phyloP scores from a whole-genome alignment of 2,888 invertebrate genomes.

The Orthonychiurus folsomi region DNA sequence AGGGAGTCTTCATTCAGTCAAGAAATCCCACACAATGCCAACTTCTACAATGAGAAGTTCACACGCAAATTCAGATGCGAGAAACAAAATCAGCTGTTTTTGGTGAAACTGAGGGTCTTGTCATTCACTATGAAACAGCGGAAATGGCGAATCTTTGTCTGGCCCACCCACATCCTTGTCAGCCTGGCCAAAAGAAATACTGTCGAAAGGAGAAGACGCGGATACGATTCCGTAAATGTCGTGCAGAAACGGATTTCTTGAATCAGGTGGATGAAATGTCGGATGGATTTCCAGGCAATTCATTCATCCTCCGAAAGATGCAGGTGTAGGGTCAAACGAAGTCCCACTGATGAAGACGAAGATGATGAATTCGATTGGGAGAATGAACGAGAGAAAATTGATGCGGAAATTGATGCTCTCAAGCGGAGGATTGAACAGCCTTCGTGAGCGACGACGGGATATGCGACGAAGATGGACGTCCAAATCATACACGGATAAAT shows the following conservation, averaged over 20 bases:
- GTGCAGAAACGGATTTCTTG: slow-evolving; percentile 26
- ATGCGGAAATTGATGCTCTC: slow-evolving; percentile 36
- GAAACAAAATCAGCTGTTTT: background rate
- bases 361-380: slow-evolving; percentile 29
- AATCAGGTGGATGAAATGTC: no score
- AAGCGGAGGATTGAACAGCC: slow-evolving; percentile 30
- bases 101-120: background rate
- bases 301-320: slow-evolving; percentile 1
- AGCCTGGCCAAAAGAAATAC: slow-evolving; percentile 36
- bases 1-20: background rate
- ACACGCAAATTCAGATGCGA: background rate
- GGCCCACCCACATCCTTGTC: slow-evolving; percentile 36
- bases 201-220: slow-evolving; percentile 32
- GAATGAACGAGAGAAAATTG: slow-evolving; percentile 30
- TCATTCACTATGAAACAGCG: slow-evolving; percentile 26
- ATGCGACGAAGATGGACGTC: slow-evolving; percentile 28
- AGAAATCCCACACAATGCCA: background rate
- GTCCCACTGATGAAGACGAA: background rate
- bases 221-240: slow-evolving; percentile 35
- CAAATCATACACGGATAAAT: background rate
- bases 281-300: no score
- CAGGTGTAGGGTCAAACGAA: background rate
- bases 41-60: no score
- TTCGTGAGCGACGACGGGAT: slow-evolving; percentile 28
- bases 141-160: slow-evolving; percentile 29